Evolutionary conservation across 2,888 invertebrate species (phyloP).

Genomic region (Drymonia ruficornis): DNA sequence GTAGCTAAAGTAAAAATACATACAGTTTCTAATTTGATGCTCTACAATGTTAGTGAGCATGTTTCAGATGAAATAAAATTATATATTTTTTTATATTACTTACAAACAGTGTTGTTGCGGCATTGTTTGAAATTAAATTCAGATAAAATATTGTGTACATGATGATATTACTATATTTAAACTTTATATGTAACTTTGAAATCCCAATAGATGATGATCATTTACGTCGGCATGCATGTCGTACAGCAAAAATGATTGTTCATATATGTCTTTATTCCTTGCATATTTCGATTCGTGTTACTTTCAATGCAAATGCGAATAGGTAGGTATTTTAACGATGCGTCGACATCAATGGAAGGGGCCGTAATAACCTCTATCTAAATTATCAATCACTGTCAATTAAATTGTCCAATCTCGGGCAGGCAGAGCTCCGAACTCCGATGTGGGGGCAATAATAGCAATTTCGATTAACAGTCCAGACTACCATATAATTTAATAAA

Average conservation of each 20-base stretch:
- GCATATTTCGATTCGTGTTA: no score
- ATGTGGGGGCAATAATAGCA: constrained; percentile 55
- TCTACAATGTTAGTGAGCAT: not conserved
- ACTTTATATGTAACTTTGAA: no score
- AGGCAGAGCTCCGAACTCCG: constrained; percentile 38
- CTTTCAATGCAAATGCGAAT: not conserved
- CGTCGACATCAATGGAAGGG: constrained; percentile 37
- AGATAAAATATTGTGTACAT: not conserved
- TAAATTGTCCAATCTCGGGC: constrained; percentile 62
- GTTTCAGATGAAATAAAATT: not conserved
- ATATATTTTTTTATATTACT: not conserved
- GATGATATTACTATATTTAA: no score
- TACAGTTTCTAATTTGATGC: no score
- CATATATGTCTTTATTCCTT: no score
- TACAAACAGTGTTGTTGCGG: no score
- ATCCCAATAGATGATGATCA: no score
- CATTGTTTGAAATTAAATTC: no score
- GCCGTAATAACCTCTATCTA: constrained; percentile 58
- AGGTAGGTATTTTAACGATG: constrained; percentile 18
- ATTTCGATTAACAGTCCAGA: constrained; percentile 63
- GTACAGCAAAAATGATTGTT: no score
- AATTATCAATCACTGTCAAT: constrained; percentile 69
- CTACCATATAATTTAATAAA: constrained; percentile 47
- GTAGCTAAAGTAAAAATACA: no score
- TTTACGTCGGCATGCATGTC: no score